phyloP scores from a whole-genome alignment of 2,113 vertebrate genomes.

The Brachirus orientalis region DNA sequence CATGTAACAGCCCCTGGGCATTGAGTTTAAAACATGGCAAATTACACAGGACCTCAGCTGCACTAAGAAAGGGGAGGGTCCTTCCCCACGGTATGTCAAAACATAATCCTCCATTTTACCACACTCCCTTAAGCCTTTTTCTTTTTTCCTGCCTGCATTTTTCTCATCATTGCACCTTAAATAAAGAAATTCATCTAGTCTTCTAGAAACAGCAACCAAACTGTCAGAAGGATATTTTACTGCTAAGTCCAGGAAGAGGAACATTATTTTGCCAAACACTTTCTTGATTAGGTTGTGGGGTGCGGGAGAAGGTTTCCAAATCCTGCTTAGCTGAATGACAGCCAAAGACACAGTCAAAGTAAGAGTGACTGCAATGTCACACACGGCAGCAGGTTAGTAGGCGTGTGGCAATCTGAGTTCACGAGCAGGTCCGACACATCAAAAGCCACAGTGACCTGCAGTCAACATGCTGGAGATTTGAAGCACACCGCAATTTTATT shows the following conservation, averaged over 20 bases:
- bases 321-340: constrained; percentile 65
- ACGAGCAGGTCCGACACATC: constrained; percentile 41
- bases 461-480: constrained; percentile 12
- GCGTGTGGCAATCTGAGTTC: constrained; percentile 50
- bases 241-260: constrained; percentile 15
- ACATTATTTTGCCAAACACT: constrained; percentile 22
- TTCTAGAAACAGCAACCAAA: not conserved
- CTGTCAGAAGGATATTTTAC: constrained; percentile 8
- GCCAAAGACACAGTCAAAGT: constrained; percentile 53
- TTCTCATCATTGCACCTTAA: constrained; percentile 16
- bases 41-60: constrained; percentile 55
- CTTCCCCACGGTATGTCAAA: constrained; percentile 48
- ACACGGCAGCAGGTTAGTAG: constrained; percentile 49
- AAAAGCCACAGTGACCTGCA: constrained; percentile 31
- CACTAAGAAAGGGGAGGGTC: constrained; percentile 25
- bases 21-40: constrained; percentile 58
- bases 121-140: constrained; percentile 37
- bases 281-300: constrained; percentile 20
- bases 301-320: constrained; percentile 14
- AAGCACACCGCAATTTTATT: constrained; percentile 28
- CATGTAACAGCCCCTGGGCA: constrained; percentile 44
- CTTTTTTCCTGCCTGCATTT: constrained; percentile 30
- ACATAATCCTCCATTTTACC: constrained; percentile 57
- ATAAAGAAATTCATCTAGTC: constrained; percentile 9
- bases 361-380: constrained; percentile 48